Base-by-base conservation (phyloP, 2,888 invertebrate genomes). In the Ectropis crepuscularia region DNA sequence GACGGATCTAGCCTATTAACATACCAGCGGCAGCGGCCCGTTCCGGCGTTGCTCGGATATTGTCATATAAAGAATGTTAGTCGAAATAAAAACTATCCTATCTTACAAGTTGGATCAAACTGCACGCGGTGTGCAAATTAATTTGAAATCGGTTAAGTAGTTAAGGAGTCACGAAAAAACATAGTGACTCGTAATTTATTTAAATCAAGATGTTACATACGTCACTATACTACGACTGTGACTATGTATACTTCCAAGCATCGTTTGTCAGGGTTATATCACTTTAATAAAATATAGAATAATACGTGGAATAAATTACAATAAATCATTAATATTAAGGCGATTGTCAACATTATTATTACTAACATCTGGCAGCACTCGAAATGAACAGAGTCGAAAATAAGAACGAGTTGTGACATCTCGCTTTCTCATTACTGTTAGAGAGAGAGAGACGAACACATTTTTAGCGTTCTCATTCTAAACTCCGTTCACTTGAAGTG, bases 241-340 rank as follows among this genome's bases (percentile, higher is more conserved):
- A 4, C 16, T 11, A 8, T 28, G 43, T 53, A 37, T 41, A 54
- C 43, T 50, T 6, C 53, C 6, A 47, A 9, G 57, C 39, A 61
- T 43, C 46, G 55, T 71, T 73, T 63, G 74, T 43, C 76, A 69
- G 73, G 68, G 42, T 57, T 68, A 75, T 76, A 77, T 76, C 69
- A 70, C 74, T 73, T 77, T 73, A 68, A 72, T 72, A 74, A 69
- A 69, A 64, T 70, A 59, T 70, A 77, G 68, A 74, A 72, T 73
- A 77, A 78, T 75, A 75, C 69, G 69, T 75, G 75, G 73, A 78
- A 79, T 78, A 73, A 77, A 71, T 74, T 71, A 73, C 71, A 48
- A 70, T 67, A 49, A 58, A n/a, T 57, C 53, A 54, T 42, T 42
- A 42, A 41, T 50, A 50, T 50, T 41, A 51, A 11, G 11, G 49